Percentiles rank a stretch among this genome's conserved stretches.
Conservation (phyloP, 2,888 invertebrate genomes). For the Erynnis tages region DNA sequence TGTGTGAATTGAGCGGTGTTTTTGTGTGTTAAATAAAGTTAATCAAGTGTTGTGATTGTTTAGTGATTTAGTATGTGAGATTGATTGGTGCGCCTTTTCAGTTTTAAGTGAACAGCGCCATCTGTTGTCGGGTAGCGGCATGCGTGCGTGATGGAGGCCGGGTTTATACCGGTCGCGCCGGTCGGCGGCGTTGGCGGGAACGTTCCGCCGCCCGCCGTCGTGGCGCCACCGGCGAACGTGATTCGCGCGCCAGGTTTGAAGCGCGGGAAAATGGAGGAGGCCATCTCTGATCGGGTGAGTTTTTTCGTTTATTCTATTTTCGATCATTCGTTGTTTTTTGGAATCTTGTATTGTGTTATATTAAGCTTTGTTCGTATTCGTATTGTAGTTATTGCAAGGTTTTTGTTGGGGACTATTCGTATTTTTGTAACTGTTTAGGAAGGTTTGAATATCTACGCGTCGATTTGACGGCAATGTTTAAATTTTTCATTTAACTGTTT, state of each 20-base stretch:
- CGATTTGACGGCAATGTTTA: too few species aligned
- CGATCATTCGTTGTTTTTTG: too few species aligned
- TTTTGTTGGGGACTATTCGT: too few species aligned
- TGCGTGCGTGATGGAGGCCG: slow-evolving; percentile 69
- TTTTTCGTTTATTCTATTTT: slow-evolving; percentile 3
- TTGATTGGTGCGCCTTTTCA: slow-evolving; percentile 35
- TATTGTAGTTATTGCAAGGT: too few species aligned
- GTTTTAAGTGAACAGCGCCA: slow-evolving; percentile 44
- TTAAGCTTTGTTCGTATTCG: too few species aligned
- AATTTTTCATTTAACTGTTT: too few species aligned
- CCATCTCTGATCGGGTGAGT: slow-evolving; percentile 90
- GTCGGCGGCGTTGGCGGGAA: slow-evolving; percentile 44
- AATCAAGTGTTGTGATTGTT: slow-evolving; percentile 24
- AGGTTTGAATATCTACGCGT: too few species aligned
- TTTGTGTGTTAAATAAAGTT: slow-evolving; percentile 34
- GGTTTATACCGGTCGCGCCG: slow-evolving; percentile 66
- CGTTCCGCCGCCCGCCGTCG: slow-evolving; percentile 51
- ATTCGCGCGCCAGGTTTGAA: slow-evolving; percentile 89
- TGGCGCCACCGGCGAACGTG: slow-evolving; percentile 83
- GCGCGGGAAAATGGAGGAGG: slow-evolving; percentile 89
- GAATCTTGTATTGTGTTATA: too few species aligned
- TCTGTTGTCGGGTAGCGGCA: slow-evolving; percentile 52
- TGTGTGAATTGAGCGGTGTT: slow-evolving; percentile 57
- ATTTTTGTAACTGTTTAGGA: too few species aligned
- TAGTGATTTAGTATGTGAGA: slow-evolving; percentile 34